Evolutionary conservation across 1,140 invertebrate species (phyloP), one percentile per base, ranked within the genome.

Genomic region (Medauroidea extradentata): DNA sequence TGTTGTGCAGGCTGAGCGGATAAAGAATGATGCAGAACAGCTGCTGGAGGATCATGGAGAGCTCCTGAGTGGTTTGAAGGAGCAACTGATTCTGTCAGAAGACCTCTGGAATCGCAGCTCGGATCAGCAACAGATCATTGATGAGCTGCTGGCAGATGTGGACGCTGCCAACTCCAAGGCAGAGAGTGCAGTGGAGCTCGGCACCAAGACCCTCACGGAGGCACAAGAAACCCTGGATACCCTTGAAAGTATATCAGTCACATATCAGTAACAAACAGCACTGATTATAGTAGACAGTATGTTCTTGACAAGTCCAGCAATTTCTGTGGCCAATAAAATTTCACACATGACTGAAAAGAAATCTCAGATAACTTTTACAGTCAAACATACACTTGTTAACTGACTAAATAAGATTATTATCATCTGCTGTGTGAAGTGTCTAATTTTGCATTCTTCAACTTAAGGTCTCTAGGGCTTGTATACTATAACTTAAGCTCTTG

Each of bases 181-280:
- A 0, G 84, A 85, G 55, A 82, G 89, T 55, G 93, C 94, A 21
- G 88, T 96, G 0, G 79, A 86, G 60, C 79, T 86, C 46, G 93
- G 91, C 13, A 90, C 94, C 65, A 85, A 88, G 63, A 95, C 91
- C 0, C 77, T 96, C 0, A 83, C 86, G 65, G 90, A 96, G 70
- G 94, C 94, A 1, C 86, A 91, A 65, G 84, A 89, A 49, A 97
- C 93, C 4, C 84, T 92, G 51, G 80, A 88, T 57, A 94, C 89
- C 44, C 75, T 96, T 1, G 83, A 87, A 77, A 86, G 91, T 94
- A 77, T 75, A 34, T 34, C 29, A n/a, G n/a, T n/a, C n/a, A n/a
- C n/a, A n/a, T n/a, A n/a, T n/a, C n/a, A n/a, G n/a, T n/a, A n/a
- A n/a, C n/a, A n/a, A n/a, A n/a, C n/a, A n/a, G n/a, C n/a, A n/a